A percentile compares a stretch with the other conserved stretches of the same genome.
Conservation (phyloP, 2,797 vertebrate genomes). For the Eleutherodactylus coqui region DNA sequence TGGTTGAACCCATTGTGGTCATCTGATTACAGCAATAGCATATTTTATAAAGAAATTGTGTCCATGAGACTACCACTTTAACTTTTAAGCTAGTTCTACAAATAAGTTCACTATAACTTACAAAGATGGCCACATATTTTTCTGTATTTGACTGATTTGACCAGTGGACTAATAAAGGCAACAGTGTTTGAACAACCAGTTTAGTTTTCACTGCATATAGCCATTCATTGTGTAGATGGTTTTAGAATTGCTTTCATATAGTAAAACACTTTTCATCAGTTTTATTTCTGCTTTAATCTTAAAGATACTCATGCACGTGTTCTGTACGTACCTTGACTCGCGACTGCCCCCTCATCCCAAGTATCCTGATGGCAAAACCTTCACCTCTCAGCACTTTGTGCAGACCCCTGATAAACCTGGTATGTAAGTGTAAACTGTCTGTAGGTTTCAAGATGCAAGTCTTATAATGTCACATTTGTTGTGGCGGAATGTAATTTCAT, state of each 20-base stretch:
- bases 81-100: too few species aligned
- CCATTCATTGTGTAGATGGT: too few species aligned
- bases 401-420: conserved; percentile 95
- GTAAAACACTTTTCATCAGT: background rate
- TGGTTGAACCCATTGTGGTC: too few species aligned
- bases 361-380: conserved; percentile 96
- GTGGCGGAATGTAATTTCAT: background rate
- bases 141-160: too few species aligned
- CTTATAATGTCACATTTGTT: background rate
- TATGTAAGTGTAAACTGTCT: conserved; percentile 62
- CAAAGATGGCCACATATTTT: too few species aligned
- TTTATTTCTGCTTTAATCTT: conserved; percentile 7
- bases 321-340: conserved; percentile 96
- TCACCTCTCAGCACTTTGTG: conserved; percentile 94
- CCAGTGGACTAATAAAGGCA: too few species aligned
- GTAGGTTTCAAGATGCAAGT: background rate
- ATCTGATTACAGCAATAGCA: too few species aligned
- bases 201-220: too few species aligned
- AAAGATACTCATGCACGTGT: conserved; percentile 92
- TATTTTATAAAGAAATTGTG: too few species aligned
- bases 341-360: conserved; percentile 95
- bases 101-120: too few species aligned
- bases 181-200: too few species aligned
- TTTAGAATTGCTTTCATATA: background rate
- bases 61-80: too few species aligned